Base-by-base conservation (phyloP, 2,888 invertebrate genomes). In the Tenthredo livida region DNA sequence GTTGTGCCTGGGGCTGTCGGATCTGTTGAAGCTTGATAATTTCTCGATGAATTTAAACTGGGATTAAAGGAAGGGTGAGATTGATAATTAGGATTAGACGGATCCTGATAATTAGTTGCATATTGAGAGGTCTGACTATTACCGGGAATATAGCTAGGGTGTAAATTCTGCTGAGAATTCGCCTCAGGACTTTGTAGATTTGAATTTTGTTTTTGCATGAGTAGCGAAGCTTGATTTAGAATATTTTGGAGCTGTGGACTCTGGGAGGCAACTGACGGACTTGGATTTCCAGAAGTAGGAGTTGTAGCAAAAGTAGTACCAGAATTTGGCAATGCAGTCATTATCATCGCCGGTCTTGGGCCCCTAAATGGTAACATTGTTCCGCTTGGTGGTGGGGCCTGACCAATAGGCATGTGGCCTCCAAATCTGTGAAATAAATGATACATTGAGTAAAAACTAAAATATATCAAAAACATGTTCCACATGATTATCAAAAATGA, bases 161-260 rank as follows among this genome's bases (percentile, higher is more conserved):
- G 75, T 75, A 75, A 75, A 58, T 37, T 37, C n/a, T 25, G 58
- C 17, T 75, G 58, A 37, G 78, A 9, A 54, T 54, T 77, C 6
- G 21, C 29, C 21, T 43, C 61, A 15, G 65, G 21, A 61, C 21
- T 67, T 33, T 43, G 43, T 25, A 25, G 25, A 33, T 29, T 83
- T 29, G 67, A 12, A 70, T 83, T 83, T 21, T 65, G 67, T n/a
- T 43, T 67, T 83, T 83, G 67, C 43, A 65, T 43, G 10, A 67
- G 33, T 5, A 83, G 50, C 10, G 83, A 83, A 29, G 83, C 83
- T 70, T 83, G 83, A 67, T 83, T 83, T 9, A 83, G 50, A 15
- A 83, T 70, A 50, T 83, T 83, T 29, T 83, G 83, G 33, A 83
- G 21, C 17, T 83, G 83, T 33, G 83, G 83, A 50, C 67, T 83